Evolutionary conservation across 2,888 invertebrate species (phyloP).

Genomic region (Sphaeridia pumilis): DNA sequence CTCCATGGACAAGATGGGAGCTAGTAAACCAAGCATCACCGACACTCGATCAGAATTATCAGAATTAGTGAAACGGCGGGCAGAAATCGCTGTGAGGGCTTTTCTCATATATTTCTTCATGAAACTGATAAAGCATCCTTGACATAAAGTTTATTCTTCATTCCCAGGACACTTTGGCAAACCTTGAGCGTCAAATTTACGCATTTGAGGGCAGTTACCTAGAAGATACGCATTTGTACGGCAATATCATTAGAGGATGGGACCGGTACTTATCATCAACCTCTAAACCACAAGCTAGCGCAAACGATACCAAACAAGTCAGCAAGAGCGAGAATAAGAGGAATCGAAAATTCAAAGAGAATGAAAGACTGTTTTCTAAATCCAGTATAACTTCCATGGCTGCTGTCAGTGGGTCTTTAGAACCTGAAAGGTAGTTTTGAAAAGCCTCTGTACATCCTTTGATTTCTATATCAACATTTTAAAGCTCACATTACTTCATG

Average conservation of each 20-base stretch:
- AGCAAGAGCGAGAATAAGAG: conserved; percentile 52
- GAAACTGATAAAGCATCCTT: too few relatives aligned
- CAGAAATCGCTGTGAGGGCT: conserved; percentile 84
- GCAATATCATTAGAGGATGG: conserved; percentile 97
- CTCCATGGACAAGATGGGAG: conserved; percentile 15
- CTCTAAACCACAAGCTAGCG: conserved; percentile 20
- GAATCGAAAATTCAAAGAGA: conserved; percentile 93
- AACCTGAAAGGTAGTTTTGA: conserved; percentile 38
- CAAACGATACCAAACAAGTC: conserved; percentile 17
- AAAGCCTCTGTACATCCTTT: not conserved
- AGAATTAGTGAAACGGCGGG: conserved; percentile 87
- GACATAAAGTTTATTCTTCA: not conserved
- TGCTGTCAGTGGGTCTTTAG: conserved; percentile 71
- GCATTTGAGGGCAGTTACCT: conserved; percentile 98
- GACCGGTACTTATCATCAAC: conserved; percentile 63
- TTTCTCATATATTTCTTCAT: too few relatives aligned
- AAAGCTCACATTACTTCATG: not conserved
- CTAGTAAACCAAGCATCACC: conserved; percentile 44
- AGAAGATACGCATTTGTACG: conserved; percentile 96
- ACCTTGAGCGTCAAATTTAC: conserved; percentile 93
- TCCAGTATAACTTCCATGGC: conserved; percentile 97
- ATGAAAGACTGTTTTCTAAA: conserved; percentile 90
- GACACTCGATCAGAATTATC: conserved; percentile 85
- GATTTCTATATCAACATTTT: not conserved
- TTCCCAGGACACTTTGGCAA: conserved; percentile 81